These are phyloP conservation scores for Saccopteryx bilineata DNA, from an alignment of 2,113 vertebrate species.

Conservation along the genomic window DNA sequence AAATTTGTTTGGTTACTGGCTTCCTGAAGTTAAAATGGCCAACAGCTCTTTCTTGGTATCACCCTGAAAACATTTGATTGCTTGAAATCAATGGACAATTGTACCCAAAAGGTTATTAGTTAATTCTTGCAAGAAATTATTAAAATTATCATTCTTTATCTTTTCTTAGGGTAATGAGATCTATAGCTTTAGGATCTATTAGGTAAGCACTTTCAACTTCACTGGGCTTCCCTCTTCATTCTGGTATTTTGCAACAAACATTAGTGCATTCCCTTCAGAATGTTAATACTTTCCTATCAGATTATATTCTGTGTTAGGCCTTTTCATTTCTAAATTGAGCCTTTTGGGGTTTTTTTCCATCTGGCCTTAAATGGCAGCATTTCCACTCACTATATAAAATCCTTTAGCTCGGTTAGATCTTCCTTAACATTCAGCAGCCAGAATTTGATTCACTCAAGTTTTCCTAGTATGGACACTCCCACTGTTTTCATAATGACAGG, in stretches of 20 bases:
- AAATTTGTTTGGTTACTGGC: constrained; percentile 56
- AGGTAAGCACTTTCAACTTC: background rate
- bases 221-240: background rate
- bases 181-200: background rate
- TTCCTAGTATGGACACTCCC: background rate
- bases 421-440: constrained; percentile 6
- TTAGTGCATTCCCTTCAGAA: constrained; percentile 32
- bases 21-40: constrained; percentile 54
- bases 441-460: background rate
- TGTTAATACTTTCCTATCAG: background rate
- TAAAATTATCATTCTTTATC: constrained; percentile 1
- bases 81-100: background rate
- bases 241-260: constrained; percentile 25
- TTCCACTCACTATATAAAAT: background rate
- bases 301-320: background rate
- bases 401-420: background rate
- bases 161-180: constrained; percentile 19
- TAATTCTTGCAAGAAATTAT: constrained; percentile 24
- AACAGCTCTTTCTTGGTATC: background rate
- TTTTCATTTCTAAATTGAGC: constrained; percentile 56
- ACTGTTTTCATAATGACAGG: background rate
- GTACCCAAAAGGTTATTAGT: background rate
- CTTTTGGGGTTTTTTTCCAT: background rate
- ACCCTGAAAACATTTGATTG: constrained; percentile 23
- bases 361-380: background rate